Conservation (phyloP, 1,140 invertebrate genomes). For the Berghia stephanieae region DNA sequence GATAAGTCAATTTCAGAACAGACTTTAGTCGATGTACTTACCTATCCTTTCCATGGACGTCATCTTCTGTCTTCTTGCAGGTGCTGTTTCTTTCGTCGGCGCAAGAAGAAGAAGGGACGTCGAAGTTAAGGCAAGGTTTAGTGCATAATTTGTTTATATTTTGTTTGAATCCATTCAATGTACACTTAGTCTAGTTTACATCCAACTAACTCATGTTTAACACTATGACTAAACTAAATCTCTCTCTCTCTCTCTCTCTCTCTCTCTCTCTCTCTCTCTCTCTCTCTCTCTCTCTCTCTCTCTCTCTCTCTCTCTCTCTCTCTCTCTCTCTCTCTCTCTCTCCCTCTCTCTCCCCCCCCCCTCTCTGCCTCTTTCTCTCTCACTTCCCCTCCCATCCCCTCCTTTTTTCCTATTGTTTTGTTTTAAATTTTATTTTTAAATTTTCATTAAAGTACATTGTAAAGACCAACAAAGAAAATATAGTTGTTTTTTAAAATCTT, state of each 20-base stretch:
- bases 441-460: neutral
- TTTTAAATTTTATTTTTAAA: constrained; percentile 11
- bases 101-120: constrained; percentile 86
- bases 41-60: constrained; percentile 43
- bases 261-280: no score
- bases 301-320: no score
- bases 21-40: no score
- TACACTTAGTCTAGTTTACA: constrained; percentile 8
- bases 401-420: constrained; percentile 19
- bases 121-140: constrained; percentile 32
- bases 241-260: no score
- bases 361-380: neutral
- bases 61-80: constrained; percentile 70
- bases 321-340: no score
- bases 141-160: constrained; percentile 3
- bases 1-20: no score
- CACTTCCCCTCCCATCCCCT: neutral
- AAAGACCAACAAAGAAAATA: neutral
- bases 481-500: neutral
- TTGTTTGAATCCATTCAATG: neutral
- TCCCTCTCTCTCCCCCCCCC: constrained; percentile 13
- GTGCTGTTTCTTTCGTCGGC: constrained; percentile 96
- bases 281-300: no score
- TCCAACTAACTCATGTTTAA: neutral
- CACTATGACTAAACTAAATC: neutral